Percentiles rank a stretch among this genome's conserved stretches.
Evolutionary conservation across 1,140 invertebrate genomes (phyloP).

Genomic region (Armadillidium nasatum): DNA sequence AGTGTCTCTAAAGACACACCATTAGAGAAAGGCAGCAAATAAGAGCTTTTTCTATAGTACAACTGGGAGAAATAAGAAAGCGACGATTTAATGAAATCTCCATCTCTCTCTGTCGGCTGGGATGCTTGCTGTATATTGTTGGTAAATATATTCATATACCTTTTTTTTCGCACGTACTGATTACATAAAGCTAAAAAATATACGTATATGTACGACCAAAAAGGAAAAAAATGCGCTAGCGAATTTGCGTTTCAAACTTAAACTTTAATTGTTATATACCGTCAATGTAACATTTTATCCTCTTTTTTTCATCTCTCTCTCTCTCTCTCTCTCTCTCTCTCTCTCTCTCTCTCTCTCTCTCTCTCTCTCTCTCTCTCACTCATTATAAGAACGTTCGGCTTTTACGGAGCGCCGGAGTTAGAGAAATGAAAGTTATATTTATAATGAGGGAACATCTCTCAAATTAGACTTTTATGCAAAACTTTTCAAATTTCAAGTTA

Average conservation of each 20-base stretch:
- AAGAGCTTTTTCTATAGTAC: constrained; percentile 7
- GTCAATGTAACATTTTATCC: background rate
- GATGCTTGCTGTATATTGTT: background rate
- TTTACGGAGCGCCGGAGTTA: background rate
- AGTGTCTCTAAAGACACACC: background rate
- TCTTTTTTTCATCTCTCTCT: no score
- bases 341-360: no score
- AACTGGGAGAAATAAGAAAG: background rate
- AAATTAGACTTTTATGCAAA: no score
- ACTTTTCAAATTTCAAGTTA: no score
- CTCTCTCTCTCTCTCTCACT: no score
- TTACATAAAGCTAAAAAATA: constrained; percentile 1
- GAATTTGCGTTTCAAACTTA: background rate
- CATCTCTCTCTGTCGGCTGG: background rate
- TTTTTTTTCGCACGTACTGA: background rate
- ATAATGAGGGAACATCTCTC: no score
- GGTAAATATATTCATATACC: background rate
- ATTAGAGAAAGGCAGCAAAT: constrained; percentile 5
- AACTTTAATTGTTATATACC: constrained; percentile 14
- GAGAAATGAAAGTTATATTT: background rate
- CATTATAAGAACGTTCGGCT: background rate
- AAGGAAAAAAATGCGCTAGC: background rate
- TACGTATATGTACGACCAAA: background rate
- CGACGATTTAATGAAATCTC: constrained; percentile 12
- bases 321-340: no score